Percentiles rank a stretch among this genome's conserved stretches.
Evolutionary conservation across 1,140 invertebrate species (phyloP).

Genomic region (Drosophila navojoa): DNA sequence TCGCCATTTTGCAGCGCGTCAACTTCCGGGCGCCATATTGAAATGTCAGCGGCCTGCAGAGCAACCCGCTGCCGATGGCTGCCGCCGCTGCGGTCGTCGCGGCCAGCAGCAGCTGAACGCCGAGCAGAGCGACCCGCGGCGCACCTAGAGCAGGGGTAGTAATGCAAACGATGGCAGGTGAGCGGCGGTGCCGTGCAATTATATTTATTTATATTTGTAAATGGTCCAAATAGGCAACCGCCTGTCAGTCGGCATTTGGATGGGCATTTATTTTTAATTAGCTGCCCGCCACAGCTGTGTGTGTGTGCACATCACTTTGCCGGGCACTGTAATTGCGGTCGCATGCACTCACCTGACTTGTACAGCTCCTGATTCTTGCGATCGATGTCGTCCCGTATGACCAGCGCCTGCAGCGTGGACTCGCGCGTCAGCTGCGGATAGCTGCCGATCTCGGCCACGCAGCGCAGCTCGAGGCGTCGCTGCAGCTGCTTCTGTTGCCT

Average conservation of each 20-base stretch:
- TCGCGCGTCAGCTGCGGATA: constrained; percentile 65
- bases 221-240: constrained; percentile 68
- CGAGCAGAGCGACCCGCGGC: constrained; percentile 31
- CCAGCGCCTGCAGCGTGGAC: constrained; percentile 50
- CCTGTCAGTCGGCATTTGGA: constrained; percentile 44
- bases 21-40: constrained; percentile 77
- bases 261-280: constrained; percentile 78
- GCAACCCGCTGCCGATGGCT: constrained; percentile 44
- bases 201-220: constrained; percentile 71
- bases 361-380: constrained; percentile 74
- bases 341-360: constrained; percentile 65
- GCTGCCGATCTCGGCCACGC: constrained; percentile 70
- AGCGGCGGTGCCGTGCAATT: neutral
- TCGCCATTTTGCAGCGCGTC: constrained; percentile 69
- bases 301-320: constrained; percentile 22
- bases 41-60: constrained; percentile 68
- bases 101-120: constrained; percentile 50
- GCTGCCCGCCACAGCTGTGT: constrained; percentile 44
- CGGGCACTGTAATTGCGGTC: constrained; percentile 62
- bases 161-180: no score
- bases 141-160: constrained; percentile 22
- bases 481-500: constrained; percentile 34
- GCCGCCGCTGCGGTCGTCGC: constrained; percentile 59
- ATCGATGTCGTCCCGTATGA: constrained; percentile 66
- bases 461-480: constrained; percentile 62